Base-by-base conservation (phyloP, 2,113 vertebrate species). In the Nothocercus nigrocapillus region DNA sequence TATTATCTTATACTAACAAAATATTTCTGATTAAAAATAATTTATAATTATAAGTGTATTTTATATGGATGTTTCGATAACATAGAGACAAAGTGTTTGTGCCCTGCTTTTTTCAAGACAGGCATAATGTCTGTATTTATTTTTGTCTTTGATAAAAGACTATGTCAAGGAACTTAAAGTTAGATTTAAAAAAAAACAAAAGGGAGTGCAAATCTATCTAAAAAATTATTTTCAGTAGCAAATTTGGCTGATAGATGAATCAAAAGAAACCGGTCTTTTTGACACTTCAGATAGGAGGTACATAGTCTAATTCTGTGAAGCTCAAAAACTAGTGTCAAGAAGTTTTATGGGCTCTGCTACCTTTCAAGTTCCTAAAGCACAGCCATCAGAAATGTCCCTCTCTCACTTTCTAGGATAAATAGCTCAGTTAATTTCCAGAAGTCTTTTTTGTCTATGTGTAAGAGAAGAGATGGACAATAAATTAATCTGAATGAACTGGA, bases 311-410 rank as follows among this genome's bases (percentile, higher is more conserved):
- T 82, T 90, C 81, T 91, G 38, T 93, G 64, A 93, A 53, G 44
- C 77, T 89, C 22, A 45, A 54, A 94, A 93, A 75, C 66, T 92
- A 86, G 25, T 73, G 66, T 84, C 89, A 75, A 64, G 73, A 69
- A 90, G 47, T 84, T 95, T 95, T 95, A 94, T 92, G 77, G 61
- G 4, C 19, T 62, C 61, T 44, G 66, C 95, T 96, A 87, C 83
- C 34, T 94, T 93, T 84, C 77, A 88, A 77, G 69, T 86, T 94
- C 69, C 53, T 88, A 88, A 84, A 96, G 45, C 66, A 89, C 19
- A 90, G 34, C 38, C 81, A 90, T 63, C 40, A 93, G 89, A 32
- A 53, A 72, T 83, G 68, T 74, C 11, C 9, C 24, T 77, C 68
- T 92, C 38, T 81, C 67, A 88, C 54, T 70, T 91, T 69, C 40